phyloP scores from a whole-genome alignment of 2,888 invertebrate species.

The Caenorhabditis parvicauda region DNA sequence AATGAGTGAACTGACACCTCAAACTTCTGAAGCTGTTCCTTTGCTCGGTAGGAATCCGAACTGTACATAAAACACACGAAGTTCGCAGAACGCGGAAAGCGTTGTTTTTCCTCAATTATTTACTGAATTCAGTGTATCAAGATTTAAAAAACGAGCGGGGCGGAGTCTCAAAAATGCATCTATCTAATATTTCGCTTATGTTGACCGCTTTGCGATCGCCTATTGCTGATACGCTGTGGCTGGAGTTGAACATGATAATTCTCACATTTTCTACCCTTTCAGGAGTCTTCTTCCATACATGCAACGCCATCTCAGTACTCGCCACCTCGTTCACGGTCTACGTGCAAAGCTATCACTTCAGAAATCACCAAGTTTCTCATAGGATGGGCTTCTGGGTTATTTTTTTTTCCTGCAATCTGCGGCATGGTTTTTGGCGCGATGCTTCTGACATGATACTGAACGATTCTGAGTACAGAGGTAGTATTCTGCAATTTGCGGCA shows the following conservation, averaged over 20 bases:
- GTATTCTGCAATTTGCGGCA: too few species aligned
- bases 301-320: slow-evolving; percentile 53
- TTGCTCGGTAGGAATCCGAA: slow-evolving; percentile 30
- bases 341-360: slow-evolving; percentile 53
- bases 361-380: slow-evolving; percentile 41
- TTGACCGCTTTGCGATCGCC: background rate
- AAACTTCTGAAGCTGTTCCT: slow-evolving; percentile 56
- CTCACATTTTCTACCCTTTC: background rate
- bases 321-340: slow-evolving; percentile 57
- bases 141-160: too few species aligned
- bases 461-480: too few species aligned
- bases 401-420: background rate
- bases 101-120: too few species aligned
- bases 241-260: background rate
- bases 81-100: too few species aligned
- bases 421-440: too few species aligned
- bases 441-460: too few species aligned
- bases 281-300: slow-evolving; percentile 58
- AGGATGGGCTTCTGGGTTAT: slow-evolving; percentile 57
- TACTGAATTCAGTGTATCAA: too few species aligned
- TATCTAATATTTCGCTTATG: background rate
- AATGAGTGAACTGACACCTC: slow-evolving; percentile 56
- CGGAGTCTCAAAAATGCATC: background rate
- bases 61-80: too few species aligned
- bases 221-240: background rate